These are phyloP conservation scores for Bubalus kerabau DNA, from an alignment of 2,113 vertebrate genomes.

Conservation along the genomic window DNA sequence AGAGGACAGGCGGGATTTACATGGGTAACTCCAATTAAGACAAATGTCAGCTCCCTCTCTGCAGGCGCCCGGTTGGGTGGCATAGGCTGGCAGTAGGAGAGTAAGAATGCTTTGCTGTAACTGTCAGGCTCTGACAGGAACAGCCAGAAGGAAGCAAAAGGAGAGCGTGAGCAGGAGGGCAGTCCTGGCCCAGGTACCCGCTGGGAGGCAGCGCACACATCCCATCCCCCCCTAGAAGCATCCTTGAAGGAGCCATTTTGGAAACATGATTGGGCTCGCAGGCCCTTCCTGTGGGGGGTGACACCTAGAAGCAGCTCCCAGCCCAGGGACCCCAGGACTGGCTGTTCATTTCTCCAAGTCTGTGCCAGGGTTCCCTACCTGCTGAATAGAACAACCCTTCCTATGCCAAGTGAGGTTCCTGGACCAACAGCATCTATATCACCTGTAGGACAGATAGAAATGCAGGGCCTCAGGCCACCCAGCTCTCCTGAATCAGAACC, in stretches of 20 bases:
- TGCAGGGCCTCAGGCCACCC: neutral
- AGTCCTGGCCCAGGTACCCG: neutral
- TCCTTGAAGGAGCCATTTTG: neutral
- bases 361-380: neutral
- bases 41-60: constrained; percentile 53
- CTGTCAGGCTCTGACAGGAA: constrained; percentile 28
- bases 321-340: neutral
- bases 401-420: neutral
- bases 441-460: neutral
- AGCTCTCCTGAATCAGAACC: neutral
- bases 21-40: constrained; percentile 59
- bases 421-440: neutral
- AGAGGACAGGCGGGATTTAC: neutral
- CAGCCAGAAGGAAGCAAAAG: neutral
- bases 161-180: neutral
- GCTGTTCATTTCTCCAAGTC: neutral
- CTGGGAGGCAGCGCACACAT: neutral
- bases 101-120: neutral
- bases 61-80: neutral
- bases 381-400: neutral
- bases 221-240: rapidly evolving
- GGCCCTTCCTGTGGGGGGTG: neutral
- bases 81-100: neutral
- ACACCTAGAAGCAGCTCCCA: neutral
- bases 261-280: rapidly evolving